Evolutionary conservation across 1,140 invertebrate genomes (phyloP).

Genomic region (Lepidurus packardi): DNA sequence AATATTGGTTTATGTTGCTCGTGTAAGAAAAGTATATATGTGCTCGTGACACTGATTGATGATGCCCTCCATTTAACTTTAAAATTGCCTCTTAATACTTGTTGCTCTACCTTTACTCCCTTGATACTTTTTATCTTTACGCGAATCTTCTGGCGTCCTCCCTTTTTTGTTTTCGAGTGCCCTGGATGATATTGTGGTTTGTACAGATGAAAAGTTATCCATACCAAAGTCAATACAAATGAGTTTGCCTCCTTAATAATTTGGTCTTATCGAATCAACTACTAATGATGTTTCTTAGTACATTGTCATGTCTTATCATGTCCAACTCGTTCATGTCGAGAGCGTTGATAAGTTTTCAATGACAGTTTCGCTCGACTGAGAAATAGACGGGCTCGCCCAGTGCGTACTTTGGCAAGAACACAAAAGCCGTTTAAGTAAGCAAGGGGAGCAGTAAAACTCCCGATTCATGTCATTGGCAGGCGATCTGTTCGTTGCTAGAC

Average conservation of each 20-base stretch:
- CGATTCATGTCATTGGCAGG: constrained; percentile 7
- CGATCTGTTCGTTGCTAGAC: neutral
- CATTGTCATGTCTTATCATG: too few species aligned
- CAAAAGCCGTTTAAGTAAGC: neutral
- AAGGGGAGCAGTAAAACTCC: neutral
- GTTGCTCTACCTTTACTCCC: neutral
- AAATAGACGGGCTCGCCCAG: neutral
- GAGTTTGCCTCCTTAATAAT: neutral
- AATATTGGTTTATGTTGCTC: constrained; percentile 1
- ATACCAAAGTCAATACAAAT: constrained; percentile 20
- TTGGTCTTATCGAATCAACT: too few species aligned
- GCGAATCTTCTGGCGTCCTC: neutral
- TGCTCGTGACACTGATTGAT: neutral
- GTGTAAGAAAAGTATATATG: constrained; percentile 7
- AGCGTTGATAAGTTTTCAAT: too few species aligned
- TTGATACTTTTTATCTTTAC: neutral
- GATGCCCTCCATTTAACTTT: constrained; percentile 9
- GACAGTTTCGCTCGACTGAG: neutral
- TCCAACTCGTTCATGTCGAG: too few species aligned
- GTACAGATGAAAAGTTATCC: constrained; percentile 19
- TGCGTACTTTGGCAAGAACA: constrained; percentile 3
- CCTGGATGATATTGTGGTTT: constrained; percentile 5
- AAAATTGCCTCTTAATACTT: constrained; percentile 16
- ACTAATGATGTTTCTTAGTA: too few species aligned
- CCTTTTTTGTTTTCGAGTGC: neutral